A percentile compares a stretch with the other conserved stretches of the same genome.
These are phyloP conservation scores for Cataglyphis rosenhaueri DNA, from an alignment of 2,888 invertebrate species.

Conservation along the genomic window DNA sequence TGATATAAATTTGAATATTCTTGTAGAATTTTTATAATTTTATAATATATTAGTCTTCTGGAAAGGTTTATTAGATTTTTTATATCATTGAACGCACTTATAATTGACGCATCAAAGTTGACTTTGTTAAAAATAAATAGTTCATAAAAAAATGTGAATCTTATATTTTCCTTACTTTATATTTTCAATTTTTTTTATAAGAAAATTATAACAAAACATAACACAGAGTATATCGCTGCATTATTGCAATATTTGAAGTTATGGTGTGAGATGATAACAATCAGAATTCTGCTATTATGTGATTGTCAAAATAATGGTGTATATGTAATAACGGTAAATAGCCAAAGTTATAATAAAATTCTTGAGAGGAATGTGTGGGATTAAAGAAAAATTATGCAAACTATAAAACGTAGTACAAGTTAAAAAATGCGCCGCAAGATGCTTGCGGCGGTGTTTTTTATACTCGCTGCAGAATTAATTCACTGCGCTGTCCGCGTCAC, in stretches of 20 bases:
- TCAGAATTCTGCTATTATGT: not conserved
- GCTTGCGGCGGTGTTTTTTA: slow-evolving; percentile 25
- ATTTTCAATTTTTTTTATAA: not conserved
- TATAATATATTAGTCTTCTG: slow-evolving; percentile 59
- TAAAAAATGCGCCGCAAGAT: not conserved
- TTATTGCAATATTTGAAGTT: not conserved
- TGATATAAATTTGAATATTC: not conserved
- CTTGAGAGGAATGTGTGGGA: not conserved
- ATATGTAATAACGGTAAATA: slow-evolving; percentile 16
- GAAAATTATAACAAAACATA: slow-evolving; percentile 6
- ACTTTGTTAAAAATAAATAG: slow-evolving; percentile 75
- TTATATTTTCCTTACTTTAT: slow-evolving; percentile 25
- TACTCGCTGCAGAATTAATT: slow-evolving; percentile 40
- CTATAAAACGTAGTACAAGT: not conserved
- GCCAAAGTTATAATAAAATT: not conserved
- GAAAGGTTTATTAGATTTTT: slow-evolving; percentile 55
- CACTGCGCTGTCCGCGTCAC: slow-evolving; percentile 29
- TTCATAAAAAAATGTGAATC: slow-evolving; percentile 12
- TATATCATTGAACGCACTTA: slow-evolving; percentile 63
- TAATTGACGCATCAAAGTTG: slow-evolving; percentile 78
- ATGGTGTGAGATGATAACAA: not conserved
- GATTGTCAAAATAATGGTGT: not conserved
- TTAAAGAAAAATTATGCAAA: slow-evolving; percentile 17
- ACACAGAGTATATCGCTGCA: not conserved
- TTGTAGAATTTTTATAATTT: slow-evolving; percentile 67